Evolutionary conservation across 2,888 invertebrate species (phyloP), one percentile per base, ranked within the genome.

Genomic region (Drosophila aldrichi): DNA sequence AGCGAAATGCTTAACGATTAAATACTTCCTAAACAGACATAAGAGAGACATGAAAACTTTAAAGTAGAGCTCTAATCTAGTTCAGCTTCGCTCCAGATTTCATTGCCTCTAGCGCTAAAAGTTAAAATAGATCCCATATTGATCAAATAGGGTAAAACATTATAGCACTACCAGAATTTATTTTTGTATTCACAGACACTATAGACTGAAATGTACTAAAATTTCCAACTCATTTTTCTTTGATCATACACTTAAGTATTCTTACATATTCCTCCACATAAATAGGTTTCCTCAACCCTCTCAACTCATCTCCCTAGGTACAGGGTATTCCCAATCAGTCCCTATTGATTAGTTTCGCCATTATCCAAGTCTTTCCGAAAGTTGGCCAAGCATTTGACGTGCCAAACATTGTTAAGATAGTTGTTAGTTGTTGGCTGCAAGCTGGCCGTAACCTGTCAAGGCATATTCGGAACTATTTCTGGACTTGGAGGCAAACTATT

Each of bases 331-430:
- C 12, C 44, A 60, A n/a, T n/a, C 38, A 48, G 48, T 20, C 69
- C 46, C 44, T 74, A 83, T 83, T 73, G 82, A 85, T 83, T 85
- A 82, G 29, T 38, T 34, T 34, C 16, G 1, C 25, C 10, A 18
- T 40, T 38, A 54, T 40, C n/a, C 40, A 6, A 25, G 32, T 63
- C 32, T 44, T 55, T 9, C 5, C 41, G 49, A 61, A 52, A 52
- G 56, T 74, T 77, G 70, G 54, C 58, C 61, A 63, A 34, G 57
- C 18, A 43, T 7, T 38, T 29, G 65, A 79, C 83, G 70, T 86
- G 86, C 70, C 79, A 81, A 74, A 79, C 69, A 73, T 77, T 63
- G 81, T 70, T 82, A 78, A 74, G 82, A 85, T 80, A 75, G 77
- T 66, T 64, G 77, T 66, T 63, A 44, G 63, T 48, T 34, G 49